Evolutionary conservation across 2,888 invertebrate species (phyloP).

Genomic region (Blomia tropicalis): DNA sequence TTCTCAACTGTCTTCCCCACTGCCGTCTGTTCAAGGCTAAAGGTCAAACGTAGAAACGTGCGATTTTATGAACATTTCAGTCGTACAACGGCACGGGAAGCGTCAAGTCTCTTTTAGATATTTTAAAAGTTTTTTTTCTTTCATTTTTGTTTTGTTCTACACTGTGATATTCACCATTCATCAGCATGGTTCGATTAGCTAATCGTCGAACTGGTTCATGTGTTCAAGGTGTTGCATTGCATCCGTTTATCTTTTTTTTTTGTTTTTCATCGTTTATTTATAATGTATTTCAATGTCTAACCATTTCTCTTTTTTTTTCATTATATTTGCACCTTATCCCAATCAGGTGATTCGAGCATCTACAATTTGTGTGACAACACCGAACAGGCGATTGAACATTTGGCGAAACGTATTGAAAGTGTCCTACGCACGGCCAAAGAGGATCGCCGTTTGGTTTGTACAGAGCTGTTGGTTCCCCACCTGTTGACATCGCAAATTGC

Average conservation of each 20-base stretch:
- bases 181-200: not conserved
- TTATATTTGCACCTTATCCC: too few species aligned
- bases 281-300: not conserved
- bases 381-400: slow-evolving; percentile 28
- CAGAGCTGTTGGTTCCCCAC: slow-evolving; percentile 67
- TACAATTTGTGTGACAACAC: slow-evolving; percentile 1
- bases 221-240: not conserved
- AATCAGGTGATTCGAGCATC: not conserved
- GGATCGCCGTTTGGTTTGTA: slow-evolving; percentile 55
- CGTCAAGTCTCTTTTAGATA: too few species aligned
- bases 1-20: too few species aligned
- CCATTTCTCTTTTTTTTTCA: not conserved
- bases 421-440: slow-evolving; percentile 63
- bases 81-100: too few species aligned
- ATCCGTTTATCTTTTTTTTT: not conserved
- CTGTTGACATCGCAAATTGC: slow-evolving; percentile 63
- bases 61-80: not conserved
- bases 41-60: not conserved
- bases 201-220: not conserved
- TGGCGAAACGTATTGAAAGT: slow-evolving; percentile 58
- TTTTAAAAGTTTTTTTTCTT: not conserved
- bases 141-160: not conserved
- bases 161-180: not conserved
- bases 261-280: not conserved
- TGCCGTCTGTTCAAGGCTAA: not conserved